Conservation (phyloP, 2,888 invertebrate species). For the Trachelus stipa region DNA sequence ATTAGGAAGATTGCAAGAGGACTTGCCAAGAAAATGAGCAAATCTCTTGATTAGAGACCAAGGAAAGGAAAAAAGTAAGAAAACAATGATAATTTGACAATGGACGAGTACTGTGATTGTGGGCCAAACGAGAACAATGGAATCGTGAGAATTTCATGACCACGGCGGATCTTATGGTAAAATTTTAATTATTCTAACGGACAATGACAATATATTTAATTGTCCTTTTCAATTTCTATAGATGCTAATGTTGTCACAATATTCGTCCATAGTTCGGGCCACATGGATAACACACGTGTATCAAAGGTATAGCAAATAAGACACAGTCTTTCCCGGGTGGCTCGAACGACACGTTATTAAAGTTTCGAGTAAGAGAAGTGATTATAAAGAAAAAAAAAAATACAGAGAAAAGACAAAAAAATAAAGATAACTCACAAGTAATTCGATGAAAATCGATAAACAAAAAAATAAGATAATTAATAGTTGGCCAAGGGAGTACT, state of each 20-base stretch:
- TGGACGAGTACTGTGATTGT: not conserved
- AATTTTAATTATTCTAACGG: not conserved
- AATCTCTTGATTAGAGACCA: not conserved
- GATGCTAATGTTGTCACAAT: not conserved
- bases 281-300: not conserved
- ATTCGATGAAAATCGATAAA: not conserved
- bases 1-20: not conserved
- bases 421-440: constrained; percentile 1
- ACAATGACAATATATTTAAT: not conserved
- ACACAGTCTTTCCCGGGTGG: not conserved
- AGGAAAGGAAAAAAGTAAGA: not conserved
- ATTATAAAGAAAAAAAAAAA: constrained; percentile 11
- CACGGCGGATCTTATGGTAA: not conserved
- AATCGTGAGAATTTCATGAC: not conserved
- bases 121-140: not conserved
- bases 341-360: not conserved
- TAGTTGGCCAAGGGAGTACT: not conserved
- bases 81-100: not conserved
- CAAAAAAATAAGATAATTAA: not conserved
- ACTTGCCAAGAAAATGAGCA: not conserved
- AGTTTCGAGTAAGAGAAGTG: constrained; percentile 13
- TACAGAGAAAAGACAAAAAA: constrained; percentile 10
- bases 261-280: not conserved
- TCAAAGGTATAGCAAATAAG: not conserved
- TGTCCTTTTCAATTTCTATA: not conserved